Conservation (phyloP, 2,888 invertebrate genomes). For the Pilophorus perplexus region DNA sequence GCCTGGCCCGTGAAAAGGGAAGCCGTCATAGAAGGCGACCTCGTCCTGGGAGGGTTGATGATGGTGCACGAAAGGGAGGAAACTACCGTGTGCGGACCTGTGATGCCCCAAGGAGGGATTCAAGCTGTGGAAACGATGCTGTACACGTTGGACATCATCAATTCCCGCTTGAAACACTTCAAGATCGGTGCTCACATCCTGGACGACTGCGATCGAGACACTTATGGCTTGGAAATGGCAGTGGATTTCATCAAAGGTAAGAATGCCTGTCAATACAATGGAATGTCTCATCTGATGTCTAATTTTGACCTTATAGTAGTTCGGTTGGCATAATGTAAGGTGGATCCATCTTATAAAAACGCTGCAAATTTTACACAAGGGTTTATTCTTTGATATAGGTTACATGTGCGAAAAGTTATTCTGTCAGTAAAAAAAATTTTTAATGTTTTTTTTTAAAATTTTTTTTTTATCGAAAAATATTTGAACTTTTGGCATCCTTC, state of each 20-base stretch:
- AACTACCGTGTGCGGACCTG: conserved; percentile 81
- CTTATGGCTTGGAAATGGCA: conserved; percentile 94
- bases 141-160: conserved; percentile 80
- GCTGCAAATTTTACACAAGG: too few species aligned
- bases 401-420: too few species aligned
- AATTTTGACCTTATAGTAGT: too few species aligned
- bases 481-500: too few species aligned
- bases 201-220: conserved; percentile 94
- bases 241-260: conserved; percentile 97
- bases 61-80: conserved; percentile 93
- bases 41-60: conserved; percentile 88
- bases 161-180: conserved; percentile 64
- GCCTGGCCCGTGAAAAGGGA: conserved; percentile 31
- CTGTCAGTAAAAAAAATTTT: too few species aligned
- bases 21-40: conserved; percentile 60
- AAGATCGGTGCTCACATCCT: conserved; percentile 82
- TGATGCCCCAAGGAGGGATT: conserved; percentile 90
- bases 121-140: conserved; percentile 90
- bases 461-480: too few species aligned
- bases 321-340: too few species aligned
- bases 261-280: too few species aligned
- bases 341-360: too few species aligned
- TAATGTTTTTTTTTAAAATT: too few species aligned
- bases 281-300: too few species aligned
- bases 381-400: too few species aligned